These are phyloP conservation scores for Apamea crenata DNA, from an alignment of 2,888 invertebrate species.

Conservation along the genomic window DNA sequence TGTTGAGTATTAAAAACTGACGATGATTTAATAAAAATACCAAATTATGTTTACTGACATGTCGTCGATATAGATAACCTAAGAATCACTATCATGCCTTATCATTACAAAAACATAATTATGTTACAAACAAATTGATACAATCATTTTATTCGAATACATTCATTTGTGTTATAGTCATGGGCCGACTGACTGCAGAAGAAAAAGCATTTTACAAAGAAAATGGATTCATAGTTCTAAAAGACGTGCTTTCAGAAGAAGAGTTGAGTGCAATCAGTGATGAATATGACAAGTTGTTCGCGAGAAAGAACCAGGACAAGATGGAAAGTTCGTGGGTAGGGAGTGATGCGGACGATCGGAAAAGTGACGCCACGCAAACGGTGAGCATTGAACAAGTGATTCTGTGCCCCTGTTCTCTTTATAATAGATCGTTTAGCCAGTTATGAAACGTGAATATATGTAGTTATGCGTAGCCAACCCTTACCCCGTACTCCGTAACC, in stretches of 20 bases:
- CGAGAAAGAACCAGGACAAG: conserved; percentile 84
- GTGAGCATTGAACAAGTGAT: conserved; percentile 64
- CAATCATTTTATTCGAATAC: conserved; percentile 9
- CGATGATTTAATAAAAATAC: background rate
- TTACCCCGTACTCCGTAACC: background rate
- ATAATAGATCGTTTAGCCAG: background rate
- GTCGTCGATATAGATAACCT: conserved; percentile 44
- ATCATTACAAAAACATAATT: conserved; percentile 43
- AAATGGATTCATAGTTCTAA: conserved; percentile 89
- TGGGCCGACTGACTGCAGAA: conserved; percentile 82
- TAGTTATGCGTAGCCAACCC: too few relatives aligned
- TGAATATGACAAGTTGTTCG: conserved; percentile 89
- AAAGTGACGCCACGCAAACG: conserved; percentile 73
- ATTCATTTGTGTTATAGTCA: conserved; percentile 49
- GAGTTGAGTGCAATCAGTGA: conserved; percentile 84
- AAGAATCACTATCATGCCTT: conserved; percentile 16
- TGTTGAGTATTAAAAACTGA: background rate
- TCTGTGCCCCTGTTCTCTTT: too few relatives aligned
- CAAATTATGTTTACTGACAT: conserved; percentile 8
- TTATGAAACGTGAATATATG: background rate
- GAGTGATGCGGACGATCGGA: conserved; percentile 79
- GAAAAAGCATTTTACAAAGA: conserved; percentile 87
- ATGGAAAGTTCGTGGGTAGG: conserved; percentile 90
- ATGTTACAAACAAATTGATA: conserved; percentile 6
- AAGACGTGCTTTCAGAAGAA: conserved; percentile 80